Evolutionary conservation across 1,140 invertebrate genomes (phyloP).

Genomic region (Linepithema humile): DNA sequence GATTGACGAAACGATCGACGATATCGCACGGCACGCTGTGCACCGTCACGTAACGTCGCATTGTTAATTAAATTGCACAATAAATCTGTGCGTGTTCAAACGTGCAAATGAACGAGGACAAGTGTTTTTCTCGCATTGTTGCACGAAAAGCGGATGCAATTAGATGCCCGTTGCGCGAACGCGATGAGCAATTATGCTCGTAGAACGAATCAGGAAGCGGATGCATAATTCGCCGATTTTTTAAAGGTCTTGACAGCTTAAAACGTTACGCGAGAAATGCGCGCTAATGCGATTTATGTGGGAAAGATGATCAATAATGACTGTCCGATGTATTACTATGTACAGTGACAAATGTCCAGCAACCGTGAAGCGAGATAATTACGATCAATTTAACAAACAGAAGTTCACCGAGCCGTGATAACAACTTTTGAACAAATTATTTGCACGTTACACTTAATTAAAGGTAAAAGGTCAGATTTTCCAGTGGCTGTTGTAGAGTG

Average conservation of each 20-base stretch:
- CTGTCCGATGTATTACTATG: neutral
- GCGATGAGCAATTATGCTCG: conserved; percentile 11
- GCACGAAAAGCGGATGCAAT: conserved; percentile 11
- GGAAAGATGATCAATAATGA: conserved; percentile 1
- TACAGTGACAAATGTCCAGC: neutral
- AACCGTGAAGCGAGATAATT: conserved; percentile 37
- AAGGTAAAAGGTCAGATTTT: conserved; percentile 25
- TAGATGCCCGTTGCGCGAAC: neutral
- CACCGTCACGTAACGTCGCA: neutral
- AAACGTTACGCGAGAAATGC: neutral
- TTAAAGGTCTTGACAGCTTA: neutral
- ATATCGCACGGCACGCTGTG: neutral
- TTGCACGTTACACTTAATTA: conserved; percentile 13
- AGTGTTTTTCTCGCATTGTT: neutral
- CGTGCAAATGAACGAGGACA: neutral
- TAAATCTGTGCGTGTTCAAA: conserved; percentile 8
- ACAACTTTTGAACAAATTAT: conserved; percentile 24
- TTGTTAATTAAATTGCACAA: neutral
- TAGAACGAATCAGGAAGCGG: neutral
- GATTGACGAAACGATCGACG: conserved; percentile 4
- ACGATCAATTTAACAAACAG: conserved; percentile 22
- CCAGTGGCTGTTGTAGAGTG: neutral
- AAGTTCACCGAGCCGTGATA: conserved; percentile 25
- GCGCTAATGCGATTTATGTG: neutral
- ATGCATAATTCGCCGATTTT: conserved; percentile 1